Evolutionary conservation across 2,888 invertebrate species (phyloP).

Genomic region (Metallyticus violacea): DNA sequence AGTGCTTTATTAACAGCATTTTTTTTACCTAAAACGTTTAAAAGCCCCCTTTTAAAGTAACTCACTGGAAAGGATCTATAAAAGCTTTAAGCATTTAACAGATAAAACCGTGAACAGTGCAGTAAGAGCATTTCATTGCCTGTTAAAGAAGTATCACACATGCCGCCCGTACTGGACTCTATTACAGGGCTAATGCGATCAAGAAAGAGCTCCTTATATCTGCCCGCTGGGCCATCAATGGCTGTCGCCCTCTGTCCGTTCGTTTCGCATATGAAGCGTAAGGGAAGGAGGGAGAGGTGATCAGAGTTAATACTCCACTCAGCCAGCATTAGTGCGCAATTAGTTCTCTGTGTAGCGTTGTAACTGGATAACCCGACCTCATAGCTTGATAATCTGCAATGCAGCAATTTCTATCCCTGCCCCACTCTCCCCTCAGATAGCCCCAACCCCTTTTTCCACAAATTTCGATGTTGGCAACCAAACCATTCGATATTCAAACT

Average conservation of each 20-base stretch:
- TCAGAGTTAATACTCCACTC: background rate
- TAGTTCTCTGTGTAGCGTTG: conserved; percentile 1
- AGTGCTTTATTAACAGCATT: no score
- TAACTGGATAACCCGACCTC: conserved; percentile 1
- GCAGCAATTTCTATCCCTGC: background rate
- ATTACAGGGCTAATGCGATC: no score
- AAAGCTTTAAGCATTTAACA: no score
- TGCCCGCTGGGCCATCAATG: background rate
- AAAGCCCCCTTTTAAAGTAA: no score
- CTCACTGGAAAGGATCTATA: no score
- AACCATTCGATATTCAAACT: conserved; percentile 15
- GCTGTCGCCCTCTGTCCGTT: background rate
- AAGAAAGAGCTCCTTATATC: background rate
- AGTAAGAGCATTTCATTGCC: no score
- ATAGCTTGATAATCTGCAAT: conserved; percentile 5
- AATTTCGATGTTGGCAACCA: background rate
- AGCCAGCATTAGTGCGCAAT: conserved; percentile 3
- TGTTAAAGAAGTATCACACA: no score
- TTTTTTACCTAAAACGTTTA: no score
- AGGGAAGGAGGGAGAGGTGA: background rate
- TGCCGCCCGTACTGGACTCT: no score
- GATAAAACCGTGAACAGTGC: no score
- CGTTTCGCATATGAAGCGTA: background rate
- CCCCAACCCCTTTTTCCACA: background rate
- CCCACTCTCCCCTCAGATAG: background rate